Base-by-base conservation (phyloP, 1,140 invertebrate species). In the Apis cerana region DNA sequence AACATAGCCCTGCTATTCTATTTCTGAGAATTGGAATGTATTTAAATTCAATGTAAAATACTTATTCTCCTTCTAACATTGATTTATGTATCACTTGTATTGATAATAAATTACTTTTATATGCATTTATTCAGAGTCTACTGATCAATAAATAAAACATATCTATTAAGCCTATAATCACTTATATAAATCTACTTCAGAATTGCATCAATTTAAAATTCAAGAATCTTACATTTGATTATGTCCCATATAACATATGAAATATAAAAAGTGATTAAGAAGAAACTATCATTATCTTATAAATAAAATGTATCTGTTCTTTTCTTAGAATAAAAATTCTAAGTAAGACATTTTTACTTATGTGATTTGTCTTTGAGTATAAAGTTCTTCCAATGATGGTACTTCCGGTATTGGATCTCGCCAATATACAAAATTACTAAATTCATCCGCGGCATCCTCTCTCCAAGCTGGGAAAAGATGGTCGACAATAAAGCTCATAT, bases 401-500 rank as follows among this genome's bases (percentile, higher is more conserved):
- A 94, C 76, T 80, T 93, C 92, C 0, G 95, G 96, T 86, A 99
- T 95, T 13, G 98, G 98, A 80, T 98, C 96, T 75, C 98, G 96
- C 98, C 98, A 99, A 93, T 97, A 99, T 80, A 97, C 96, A 90
- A 98, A 98, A 87, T 97, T 96, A 74, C 97, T 98, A 94, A 97
- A 99, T 91, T 99, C 98, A 89, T 96, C 97, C 43, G 96, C 96
- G 8, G 95, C 95, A 79, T 97, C 96, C 86, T 96, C 95, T 67
- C 95, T 94, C 83, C 95, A 95, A 27, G 95, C 96, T 79, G 98
- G 98, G 93, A 99, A 99, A 92, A 99, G 96, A 94, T 99, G 98
- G 94, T 99, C 98, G 64, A 98, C 98, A 80, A 99, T 96, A 94
- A 97, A 97, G 84, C 97, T 98, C 97, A 99, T 97, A 92, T 97